phyloP scores from a whole-genome alignment of 2,113 vertebrate species.

The Calonectris borealis region DNA sequence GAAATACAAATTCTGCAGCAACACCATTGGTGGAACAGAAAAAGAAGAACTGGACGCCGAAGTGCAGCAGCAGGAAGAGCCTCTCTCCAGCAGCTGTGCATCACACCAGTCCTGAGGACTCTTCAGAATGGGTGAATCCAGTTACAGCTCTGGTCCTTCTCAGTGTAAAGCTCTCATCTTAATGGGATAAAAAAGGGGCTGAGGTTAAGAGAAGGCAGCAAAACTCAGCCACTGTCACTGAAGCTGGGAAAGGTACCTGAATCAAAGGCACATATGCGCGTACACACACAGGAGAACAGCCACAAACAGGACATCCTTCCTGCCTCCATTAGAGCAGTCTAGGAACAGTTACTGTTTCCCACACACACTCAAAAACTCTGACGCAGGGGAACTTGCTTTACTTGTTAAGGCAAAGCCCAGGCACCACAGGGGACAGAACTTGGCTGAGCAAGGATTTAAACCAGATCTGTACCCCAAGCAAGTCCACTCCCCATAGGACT shows the following conservation, averaged over 20 bases:
- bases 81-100: background rate
- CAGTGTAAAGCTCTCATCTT: background rate
- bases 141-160: background rate
- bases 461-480: background rate
- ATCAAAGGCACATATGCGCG: background rate
- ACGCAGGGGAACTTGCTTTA: background rate
- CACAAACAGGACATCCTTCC: background rate
- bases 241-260: background rate
- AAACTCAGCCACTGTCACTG: background rate
- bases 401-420: background rate
- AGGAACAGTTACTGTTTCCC: background rate
- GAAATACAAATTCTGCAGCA: background rate
- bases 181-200: background rate
- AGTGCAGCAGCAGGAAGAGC: background rate
- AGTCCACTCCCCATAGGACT: background rate
- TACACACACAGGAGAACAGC: too few relatives aligned
- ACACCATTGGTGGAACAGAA: background rate
- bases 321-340: background rate
- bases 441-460: background rate
- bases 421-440: background rate
- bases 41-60: background rate
- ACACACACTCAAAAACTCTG: background rate
- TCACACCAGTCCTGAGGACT: background rate
- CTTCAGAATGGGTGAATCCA: background rate
- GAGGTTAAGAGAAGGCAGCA: background rate